Evolutionary conservation across 2,797 vertebrate species (phyloP), one percentile per base, ranked within the genome.

Genomic region (Fundulus diaphanus): DNA sequence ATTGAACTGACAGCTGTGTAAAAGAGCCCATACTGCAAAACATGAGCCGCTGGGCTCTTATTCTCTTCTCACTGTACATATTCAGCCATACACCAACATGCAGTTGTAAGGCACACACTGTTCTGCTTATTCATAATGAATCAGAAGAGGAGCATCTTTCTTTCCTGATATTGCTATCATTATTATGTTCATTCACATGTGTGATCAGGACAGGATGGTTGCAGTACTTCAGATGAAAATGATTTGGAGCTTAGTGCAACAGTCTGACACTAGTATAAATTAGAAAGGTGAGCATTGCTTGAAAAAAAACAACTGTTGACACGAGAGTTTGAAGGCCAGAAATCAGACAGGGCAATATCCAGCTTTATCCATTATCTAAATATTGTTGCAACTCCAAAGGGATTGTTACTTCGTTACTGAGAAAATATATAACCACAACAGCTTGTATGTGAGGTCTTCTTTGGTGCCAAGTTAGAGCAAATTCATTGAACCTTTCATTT

Each of bases 401-500:
- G n/a, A 22, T 54, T 52, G 1, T 51, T 13, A 66, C 33, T 70
- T 77, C 18, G 68, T 31, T 33, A 27, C 63, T 51, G 37, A 69
- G 76, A 63, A 46, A 77, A 49, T 61, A 57, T 54, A 54, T 35
- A 27, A 31, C 24, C 24, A 48, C 46, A 72, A 51, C 20, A 66
- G 51, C 31, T 5, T n/a, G 24, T 9, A 63, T 37, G 44, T 31
- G 40, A 40, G 20, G 37, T 49, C 1, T 76, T 78, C 20, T 7
- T 70, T 65, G 51, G 48, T 20, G 49, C 35, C 35, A 33, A 29
- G 37, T 56, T 69, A 31, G 51, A 59, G 49, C 42, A 56, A 74
- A 70, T 24, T 13, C 42, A 71, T 69, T 68, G 29, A 68, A 72
- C 27, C 52, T 76, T 71, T 15, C 33, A 68, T 56, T 35, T 66